Percentiles rank a stretch among this genome's conserved stretches.
Evolutionary conservation across 2,888 invertebrate species (phyloP).

Genomic region (Itoplectis maculator): DNA sequence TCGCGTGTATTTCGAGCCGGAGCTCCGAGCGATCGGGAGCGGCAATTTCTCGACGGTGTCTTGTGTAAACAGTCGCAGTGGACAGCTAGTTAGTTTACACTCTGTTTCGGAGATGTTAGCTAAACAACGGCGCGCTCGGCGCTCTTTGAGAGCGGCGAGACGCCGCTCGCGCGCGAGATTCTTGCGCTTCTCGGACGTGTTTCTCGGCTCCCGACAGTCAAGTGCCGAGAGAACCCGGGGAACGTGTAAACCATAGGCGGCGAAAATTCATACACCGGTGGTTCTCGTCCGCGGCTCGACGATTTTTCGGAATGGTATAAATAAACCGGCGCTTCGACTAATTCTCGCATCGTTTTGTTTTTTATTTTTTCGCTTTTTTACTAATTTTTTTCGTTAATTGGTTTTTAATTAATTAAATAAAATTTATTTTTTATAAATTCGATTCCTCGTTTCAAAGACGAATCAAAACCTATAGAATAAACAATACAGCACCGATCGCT

Average conservation of each 20-base stretch:
- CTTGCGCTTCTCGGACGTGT: slow-evolving; percentile 27
- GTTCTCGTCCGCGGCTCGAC: slow-evolving; percentile 8
- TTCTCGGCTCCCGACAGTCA: slow-evolving; percentile 28
- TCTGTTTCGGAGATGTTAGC: slow-evolving; percentile 82
- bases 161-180: slow-evolving; percentile 72
- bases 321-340: slow-evolving; percentile 2
- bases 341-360: background rate
- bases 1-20: slow-evolving; percentile 28
- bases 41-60: slow-evolving; percentile 72
- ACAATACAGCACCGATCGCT: background rate
- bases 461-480: background rate
- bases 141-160: slow-evolving; percentile 74
- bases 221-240: slow-evolving; percentile 35
- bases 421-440: background rate
- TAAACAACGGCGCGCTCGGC: slow-evolving; percentile 77
- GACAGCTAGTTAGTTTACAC: slow-evolving; percentile 83
- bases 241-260: slow-evolving; percentile 29
- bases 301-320: slow-evolving; percentile 30
- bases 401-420: background rate
- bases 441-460: background rate
- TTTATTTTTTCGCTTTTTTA: background rate
- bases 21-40: slow-evolving; percentile 17
- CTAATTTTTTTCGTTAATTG: too few species aligned
- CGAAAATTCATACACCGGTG: slow-evolving; percentile 42
- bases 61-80: slow-evolving; percentile 78